Percentiles rank a stretch among this genome's conserved stretches.
Evolutionary conservation across 2,797 vertebrate species (phyloP).

Genomic region (Myotis findleyi): DNA sequence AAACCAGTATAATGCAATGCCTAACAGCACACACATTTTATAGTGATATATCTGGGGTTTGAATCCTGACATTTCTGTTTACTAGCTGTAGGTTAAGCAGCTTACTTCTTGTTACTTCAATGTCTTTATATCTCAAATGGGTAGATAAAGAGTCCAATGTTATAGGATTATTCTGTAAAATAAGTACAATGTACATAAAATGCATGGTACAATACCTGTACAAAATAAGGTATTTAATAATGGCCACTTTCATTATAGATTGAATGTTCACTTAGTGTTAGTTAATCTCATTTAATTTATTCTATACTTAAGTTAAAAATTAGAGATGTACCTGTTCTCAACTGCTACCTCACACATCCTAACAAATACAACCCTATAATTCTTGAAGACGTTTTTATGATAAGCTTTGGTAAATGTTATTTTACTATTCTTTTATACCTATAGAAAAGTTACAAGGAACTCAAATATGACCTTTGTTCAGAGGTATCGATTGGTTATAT

Average conservation of each 20-base stretch:
- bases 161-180: background rate
- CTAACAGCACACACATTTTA: background rate
- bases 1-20: background rate
- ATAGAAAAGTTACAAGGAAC: background rate
- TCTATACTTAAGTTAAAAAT: background rate
- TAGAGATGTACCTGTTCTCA: background rate
- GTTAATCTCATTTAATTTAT: background rate
- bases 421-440: background rate
- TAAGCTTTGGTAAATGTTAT: background rate
- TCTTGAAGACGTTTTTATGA: background rate
- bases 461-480: background rate
- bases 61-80: background rate
- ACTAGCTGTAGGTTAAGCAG: constrained; percentile 20
- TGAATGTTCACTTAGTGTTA: background rate
- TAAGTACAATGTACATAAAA: background rate
- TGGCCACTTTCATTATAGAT: background rate
- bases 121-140: background rate
- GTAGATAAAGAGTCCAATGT: background rate
- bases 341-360: background rate
- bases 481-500: background rate
- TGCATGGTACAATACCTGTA: background rate
- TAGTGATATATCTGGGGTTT: background rate
- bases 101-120: background rate
- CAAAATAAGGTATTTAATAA: background rate
- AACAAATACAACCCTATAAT: background rate